These are phyloP conservation scores for Hepsetus odoe DNA, from an alignment of 2,113 vertebrate species.

Conservation along the genomic window DNA sequence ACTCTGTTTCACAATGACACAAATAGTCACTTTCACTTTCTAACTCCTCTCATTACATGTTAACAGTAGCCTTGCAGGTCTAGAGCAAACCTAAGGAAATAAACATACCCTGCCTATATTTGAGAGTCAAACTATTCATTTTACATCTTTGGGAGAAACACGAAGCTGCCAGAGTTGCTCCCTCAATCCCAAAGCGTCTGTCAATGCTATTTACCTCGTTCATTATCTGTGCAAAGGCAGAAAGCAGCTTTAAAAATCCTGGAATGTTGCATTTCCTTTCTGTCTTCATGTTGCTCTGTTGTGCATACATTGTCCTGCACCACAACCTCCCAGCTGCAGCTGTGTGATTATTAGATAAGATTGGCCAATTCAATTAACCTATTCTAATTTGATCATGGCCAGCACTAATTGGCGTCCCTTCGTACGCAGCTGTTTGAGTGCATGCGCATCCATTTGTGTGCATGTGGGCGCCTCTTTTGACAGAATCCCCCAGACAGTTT, in stretches of 20 bases:
- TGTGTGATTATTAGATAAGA: conserved; percentile 60
- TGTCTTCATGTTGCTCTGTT: background rate
- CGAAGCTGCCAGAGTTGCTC: background rate
- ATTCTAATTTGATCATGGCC: conserved; percentile 55
- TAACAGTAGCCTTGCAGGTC: too few species aligned
- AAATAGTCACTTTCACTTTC: too few species aligned
- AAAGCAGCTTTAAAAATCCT: background rate
- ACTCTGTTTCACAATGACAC: too few species aligned
- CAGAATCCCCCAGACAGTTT: background rate
- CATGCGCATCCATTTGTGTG: background rate
- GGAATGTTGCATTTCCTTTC: background rate
- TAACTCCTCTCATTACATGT: too few species aligned
- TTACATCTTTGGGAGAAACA: background rate
- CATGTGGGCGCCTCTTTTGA: background rate
- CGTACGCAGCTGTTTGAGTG: conserved; percentile 18
- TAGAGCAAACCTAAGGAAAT: too few species aligned
- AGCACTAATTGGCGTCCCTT: conserved; percentile 49
- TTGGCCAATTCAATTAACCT: conserved; percentile 54
- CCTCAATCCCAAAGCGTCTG: background rate
- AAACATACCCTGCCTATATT: too few species aligned
- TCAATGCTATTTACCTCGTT: background rate
- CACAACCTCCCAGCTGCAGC: conserved; percentile 51
- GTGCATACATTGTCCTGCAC: conserved; percentile 42
- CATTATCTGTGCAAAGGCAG: background rate
- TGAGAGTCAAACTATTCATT: background rate